Evolutionary conservation across 2,113 vertebrate genomes (phyloP), one percentile per base, ranked within the genome.

Genomic region (Pelodiscus sinensis): DNA sequence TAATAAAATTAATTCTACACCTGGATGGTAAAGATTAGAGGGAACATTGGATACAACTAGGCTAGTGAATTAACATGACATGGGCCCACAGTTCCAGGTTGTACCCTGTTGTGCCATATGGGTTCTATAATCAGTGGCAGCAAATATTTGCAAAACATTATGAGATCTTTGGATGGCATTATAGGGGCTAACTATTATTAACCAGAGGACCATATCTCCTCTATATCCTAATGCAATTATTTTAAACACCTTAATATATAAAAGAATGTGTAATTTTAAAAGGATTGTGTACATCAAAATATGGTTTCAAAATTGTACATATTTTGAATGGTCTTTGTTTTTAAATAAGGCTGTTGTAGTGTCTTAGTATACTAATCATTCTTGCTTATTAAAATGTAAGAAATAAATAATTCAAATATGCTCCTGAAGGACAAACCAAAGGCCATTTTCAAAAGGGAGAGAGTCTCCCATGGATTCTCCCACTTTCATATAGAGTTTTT

Each of bases 331-430:
- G 38, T 31, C 85, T 54, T 68, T 84, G 24, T 24, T 35, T 84
- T 75, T 94, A 94, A 82, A 89, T 50, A 77, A 50, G 38, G 3
- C 35, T 50, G 22, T 12, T 21, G 4, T 77, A 24, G 22, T 25
- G 22, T 50, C 15, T 14, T 50, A 12, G 12, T 50, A 12, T 12
- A 25, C 38, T 25, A 50, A 24, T 77, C 50, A 68, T 82, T 55
- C 83, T 2, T 90, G 50, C 12, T 44, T 44, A 86, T 2, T 79
- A 56, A 86, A 52, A 0, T 51, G 55, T 90, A 85, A 54, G 15
- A n/a, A 73, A 89, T 89, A 8, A 95, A 92, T 94, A 87, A 91
- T 94, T 95, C 54, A 90, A 57, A 86, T 29, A 27, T 57, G 22
- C 85, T 92, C 75, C 75, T 87, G 84, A 93, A 96, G 55, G 0